phyloP scores from a whole-genome alignment of 2,888 invertebrate species.

The Danaus chrysippus region DNA sequence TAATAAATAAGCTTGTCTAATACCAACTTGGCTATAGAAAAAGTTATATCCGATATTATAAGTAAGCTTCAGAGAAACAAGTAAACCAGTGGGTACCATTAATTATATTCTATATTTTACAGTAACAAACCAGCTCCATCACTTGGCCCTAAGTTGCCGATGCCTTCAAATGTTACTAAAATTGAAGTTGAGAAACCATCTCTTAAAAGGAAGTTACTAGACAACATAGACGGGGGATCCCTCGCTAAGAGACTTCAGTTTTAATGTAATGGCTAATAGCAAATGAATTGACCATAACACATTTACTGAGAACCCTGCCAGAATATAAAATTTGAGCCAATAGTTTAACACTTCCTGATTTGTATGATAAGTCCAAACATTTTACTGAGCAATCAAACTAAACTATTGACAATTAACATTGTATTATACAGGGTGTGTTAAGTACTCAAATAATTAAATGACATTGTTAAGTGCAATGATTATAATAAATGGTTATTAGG shows the following conservation, averaged over 20 bases:
- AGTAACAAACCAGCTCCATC: constrained; percentile 94
- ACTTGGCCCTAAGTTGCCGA: constrained; percentile 88
- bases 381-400: too few species aligned
- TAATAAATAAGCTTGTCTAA: too few species aligned
- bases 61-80: too few species aligned
- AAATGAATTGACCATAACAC: not conserved
- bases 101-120: constrained; percentile 37
- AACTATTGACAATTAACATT: too few species aligned
- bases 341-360: too few species aligned
- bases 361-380: too few species aligned
- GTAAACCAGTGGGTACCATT: not conserved
- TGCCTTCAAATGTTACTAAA: constrained; percentile 83
- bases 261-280: constrained; percentile 41
- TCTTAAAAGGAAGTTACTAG: constrained; percentile 87
- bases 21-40: too few species aligned
- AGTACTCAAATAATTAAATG: not conserved
- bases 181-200: constrained; percentile 82
- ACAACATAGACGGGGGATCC: constrained; percentile 83
- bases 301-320: too few species aligned
- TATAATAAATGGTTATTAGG: constrained; percentile 19
- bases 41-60: too few species aligned
- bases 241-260: constrained; percentile 84
- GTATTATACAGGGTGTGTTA: constrained; percentile 1
- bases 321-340: too few species aligned
- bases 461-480: constrained; percentile 22